phyloP scores from a whole-genome alignment of 2,888 invertebrate genomes.

The Erebia epiphron region DNA sequence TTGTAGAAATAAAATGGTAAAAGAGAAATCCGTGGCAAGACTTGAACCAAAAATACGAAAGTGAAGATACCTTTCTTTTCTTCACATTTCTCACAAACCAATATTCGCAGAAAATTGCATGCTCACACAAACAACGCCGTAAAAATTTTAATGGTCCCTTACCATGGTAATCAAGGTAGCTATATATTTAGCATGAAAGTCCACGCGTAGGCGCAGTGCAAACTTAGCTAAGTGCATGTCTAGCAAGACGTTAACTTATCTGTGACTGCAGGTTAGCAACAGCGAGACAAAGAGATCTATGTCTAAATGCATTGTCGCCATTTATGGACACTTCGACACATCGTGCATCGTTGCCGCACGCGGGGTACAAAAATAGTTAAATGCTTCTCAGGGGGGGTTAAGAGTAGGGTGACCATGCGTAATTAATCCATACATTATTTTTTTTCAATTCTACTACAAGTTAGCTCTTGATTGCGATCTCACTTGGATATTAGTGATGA shows the following conservation, averaged over 20 bases:
- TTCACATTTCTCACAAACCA: no score
- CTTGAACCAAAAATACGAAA: no score
- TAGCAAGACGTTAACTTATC: slow-evolving; percentile 28
- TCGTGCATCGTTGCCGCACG: slow-evolving; percentile 21
- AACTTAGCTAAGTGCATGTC: slow-evolving; percentile 19
- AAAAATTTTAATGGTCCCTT: no score
- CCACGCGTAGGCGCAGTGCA: slow-evolving; percentile 26
- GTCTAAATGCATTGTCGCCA: slow-evolving; percentile 35
- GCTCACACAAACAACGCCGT: no score
- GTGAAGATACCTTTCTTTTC: no score
- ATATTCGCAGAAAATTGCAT: no score
- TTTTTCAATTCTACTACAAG: neutral
- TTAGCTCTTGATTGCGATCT: neutral
- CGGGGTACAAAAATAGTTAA: slow-evolving; percentile 33
- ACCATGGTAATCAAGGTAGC: no score
- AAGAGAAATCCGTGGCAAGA: no score
- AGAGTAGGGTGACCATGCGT: slow-evolving; percentile 11
- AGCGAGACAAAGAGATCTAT: slow-evolving; percentile 34
- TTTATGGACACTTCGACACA: slow-evolving; percentile 34
- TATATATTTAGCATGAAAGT: neutral
- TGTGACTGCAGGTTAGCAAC: slow-evolving; percentile 28
- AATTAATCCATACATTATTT: neutral
- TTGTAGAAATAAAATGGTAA: neutral
- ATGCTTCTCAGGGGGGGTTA: slow-evolving; percentile 26
- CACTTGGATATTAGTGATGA: no score